These are phyloP conservation scores for Melanotaenia duboulayi DNA, from an alignment of 2,113 vertebrate genomes.

Conservation along the genomic window DNA sequence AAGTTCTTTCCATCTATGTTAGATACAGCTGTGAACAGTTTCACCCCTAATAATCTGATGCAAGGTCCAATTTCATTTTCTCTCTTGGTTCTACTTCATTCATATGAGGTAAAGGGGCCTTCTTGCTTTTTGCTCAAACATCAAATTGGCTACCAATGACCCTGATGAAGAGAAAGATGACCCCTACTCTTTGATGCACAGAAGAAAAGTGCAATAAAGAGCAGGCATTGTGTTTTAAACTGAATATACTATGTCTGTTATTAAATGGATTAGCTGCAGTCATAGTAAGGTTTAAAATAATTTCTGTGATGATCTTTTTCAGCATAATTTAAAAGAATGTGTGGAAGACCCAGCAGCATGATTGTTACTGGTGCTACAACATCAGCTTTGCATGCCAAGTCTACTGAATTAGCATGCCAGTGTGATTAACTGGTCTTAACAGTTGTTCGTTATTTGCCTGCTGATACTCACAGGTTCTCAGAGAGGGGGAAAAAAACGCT, in stretches of 20 bases:
- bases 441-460: constrained; percentile 54
- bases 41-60: too few relatives aligned
- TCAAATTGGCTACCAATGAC: too few relatives aligned
- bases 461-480: constrained; percentile 57
- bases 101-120: too few relatives aligned
- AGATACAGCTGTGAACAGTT: too few relatives aligned
- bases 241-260: not conserved
- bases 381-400: constrained; percentile 57
- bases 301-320: constrained; percentile 35
- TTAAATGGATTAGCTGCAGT: not conserved
- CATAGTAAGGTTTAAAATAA: not conserved
- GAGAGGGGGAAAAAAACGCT: constrained; percentile 49
- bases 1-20: too few relatives aligned
- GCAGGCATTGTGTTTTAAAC: not conserved
- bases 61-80: too few relatives aligned
- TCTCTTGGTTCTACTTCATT: too few relatives aligned
- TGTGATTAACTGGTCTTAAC: constrained; percentile 50
- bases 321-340: constrained; percentile 42
- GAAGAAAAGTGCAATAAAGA: not conserved
- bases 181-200: too few relatives aligned
- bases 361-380: constrained; percentile 53
- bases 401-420: constrained; percentile 53
- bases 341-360: constrained; percentile 38
- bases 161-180: too few relatives aligned
- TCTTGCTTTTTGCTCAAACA: too few relatives aligned